Evolutionary conservation across 2,113 vertebrate genomes (phyloP), one percentile per base, ranked within the genome.

Genomic region (Pangasianodon gigas): DNA sequence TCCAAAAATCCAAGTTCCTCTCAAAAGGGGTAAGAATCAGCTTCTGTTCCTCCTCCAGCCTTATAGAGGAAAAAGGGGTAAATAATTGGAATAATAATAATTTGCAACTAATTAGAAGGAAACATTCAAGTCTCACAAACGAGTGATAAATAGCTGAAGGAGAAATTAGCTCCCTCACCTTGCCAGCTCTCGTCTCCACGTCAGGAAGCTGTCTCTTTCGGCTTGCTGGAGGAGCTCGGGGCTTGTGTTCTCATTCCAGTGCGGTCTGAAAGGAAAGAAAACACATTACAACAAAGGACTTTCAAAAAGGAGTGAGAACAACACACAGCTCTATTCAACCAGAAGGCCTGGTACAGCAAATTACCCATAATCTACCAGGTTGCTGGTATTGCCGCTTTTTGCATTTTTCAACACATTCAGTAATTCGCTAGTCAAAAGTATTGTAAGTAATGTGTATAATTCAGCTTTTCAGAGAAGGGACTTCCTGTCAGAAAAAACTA

Each of bases 1-100:
- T 97, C 98, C 98, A 99, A 90, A 99, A 99, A 91, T 99, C 97
- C 93, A 99, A 91, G 93, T 99, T 99, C 87, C 97, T 96, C 94
- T 99, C 99, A 96, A 98, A 99, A 0, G 99, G 99, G 0, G 99
- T 99, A 75, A 99, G 90, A 93, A 98, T 96, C 86, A 99, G 94
- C 85, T 98, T 98, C 85, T 98, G 96, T 52, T 99, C 97, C 94
- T 99, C 98, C 93, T 99, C 98, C 24, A 99, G 94, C 82, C 98
- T 94, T 82, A 46, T 13, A 24, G 74, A 21, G 74, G 89, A 79
- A 60, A 92, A 84, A 41, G 9, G 21, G 26, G 21, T 60, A 77
- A 56, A 18, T 7, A 8, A 26, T 14, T 54, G 2, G 0, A 80
- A 51, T 13, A 16, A 37, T 11, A 46, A 21, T 10, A 1, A 24